A percentile compares a stretch with the other conserved stretches of the same genome.
These are phyloP conservation scores for Montipora capitata DNA, from an alignment of 92 coral and sea anemone species.

Conservation along the genomic window DNA sequence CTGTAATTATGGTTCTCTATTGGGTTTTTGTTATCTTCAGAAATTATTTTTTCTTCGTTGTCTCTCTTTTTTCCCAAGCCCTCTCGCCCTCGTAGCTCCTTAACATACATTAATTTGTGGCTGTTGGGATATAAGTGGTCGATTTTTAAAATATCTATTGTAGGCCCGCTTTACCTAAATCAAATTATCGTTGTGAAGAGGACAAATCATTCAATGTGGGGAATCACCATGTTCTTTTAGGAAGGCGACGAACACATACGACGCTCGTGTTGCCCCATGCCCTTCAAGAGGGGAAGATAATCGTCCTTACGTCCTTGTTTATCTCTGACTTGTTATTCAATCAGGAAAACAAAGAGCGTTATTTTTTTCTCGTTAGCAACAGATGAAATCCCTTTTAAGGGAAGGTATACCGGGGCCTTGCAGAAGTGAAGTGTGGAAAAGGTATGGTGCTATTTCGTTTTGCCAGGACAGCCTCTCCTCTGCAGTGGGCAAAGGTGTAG, in stretches of 20 bases:
- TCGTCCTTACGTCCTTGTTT: background rate
- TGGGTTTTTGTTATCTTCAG: background rate
- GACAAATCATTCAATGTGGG: background rate
- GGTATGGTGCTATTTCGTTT: conserved; percentile 17
- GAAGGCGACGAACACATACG: too few relatives aligned
- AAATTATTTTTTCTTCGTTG: too few relatives aligned
- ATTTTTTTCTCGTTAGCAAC: conserved; percentile 53
- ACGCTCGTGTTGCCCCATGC: background rate
- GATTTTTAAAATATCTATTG: background rate
- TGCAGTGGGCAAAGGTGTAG: too few relatives aligned
- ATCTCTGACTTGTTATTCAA: background rate
- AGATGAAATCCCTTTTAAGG: conserved; percentile 77
- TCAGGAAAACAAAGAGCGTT: background rate
- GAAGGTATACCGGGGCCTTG: conserved; percentile 85
- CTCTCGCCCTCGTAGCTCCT: too few relatives aligned
- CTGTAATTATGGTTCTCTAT: background rate
- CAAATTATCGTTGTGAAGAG: background rate
- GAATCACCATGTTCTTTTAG: background rate
- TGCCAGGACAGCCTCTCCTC: too few relatives aligned
- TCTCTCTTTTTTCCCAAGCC: too few relatives aligned
- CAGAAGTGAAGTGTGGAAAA: conserved; percentile 78
- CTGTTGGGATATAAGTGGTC: too few relatives aligned
- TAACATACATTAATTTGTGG: too few relatives aligned
- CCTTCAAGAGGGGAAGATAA: background rate
- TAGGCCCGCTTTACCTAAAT: too few relatives aligned